These are phyloP conservation scores for Lepidochitona cinerea DNA, from an alignment of 2,888 invertebrate species.

Conservation along the genomic window DNA sequence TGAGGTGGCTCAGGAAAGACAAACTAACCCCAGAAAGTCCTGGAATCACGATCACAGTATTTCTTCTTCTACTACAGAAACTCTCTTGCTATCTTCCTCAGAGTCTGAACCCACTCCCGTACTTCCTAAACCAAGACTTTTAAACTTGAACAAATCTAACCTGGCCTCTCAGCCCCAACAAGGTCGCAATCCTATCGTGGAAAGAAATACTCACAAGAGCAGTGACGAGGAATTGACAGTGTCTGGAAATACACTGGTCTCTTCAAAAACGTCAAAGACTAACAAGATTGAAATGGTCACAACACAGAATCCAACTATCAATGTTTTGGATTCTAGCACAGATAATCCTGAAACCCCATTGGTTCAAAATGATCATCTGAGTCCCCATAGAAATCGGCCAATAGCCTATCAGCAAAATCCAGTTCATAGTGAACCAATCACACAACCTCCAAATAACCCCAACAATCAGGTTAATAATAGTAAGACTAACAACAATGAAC, in stretches of 20 bases:
- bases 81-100: conserved; percentile 68
- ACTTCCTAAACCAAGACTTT: conserved; percentile 59
- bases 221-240: conserved; percentile 74
- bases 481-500: background rate
- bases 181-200: conserved; percentile 87
- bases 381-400: conserved; percentile 9
- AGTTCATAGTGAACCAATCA: background rate
- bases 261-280: conserved; percentile 24
- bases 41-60: conserved; percentile 53
- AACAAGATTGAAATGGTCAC: background rate
- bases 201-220: conserved; percentile 79
- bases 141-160: conserved; percentile 49
- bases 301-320: background rate
- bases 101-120: conserved; percentile 36
- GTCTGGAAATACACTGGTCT: conserved; percentile 68
- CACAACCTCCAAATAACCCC: background rate
- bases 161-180: conserved; percentile 82
- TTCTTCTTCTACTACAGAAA: conserved; percentile 77
- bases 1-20: background rate
- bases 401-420: conserved; percentile 13
- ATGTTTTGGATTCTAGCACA: conserved; percentile 29
- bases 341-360: conserved; percentile 66
- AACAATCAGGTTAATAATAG: background rate
- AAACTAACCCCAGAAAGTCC: conserved; percentile 7
- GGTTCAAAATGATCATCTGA: conserved; percentile 64